Evolutionary conservation across 1,140 invertebrate species (phyloP).

Genomic region (Panagrolaimus sp.): DNA sequence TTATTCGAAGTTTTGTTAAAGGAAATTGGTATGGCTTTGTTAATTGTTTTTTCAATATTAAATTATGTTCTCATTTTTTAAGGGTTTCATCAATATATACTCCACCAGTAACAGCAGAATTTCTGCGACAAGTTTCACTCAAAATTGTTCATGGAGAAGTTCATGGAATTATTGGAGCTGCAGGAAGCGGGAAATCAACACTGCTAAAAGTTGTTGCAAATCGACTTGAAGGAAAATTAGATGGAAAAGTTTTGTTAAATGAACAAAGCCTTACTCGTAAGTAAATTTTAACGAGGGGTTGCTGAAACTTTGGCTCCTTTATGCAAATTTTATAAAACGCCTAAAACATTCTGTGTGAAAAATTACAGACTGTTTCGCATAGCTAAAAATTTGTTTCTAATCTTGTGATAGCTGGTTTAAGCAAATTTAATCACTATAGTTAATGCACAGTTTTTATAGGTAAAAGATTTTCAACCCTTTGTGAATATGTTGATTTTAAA

Average conservation of each 20-base stretch:
- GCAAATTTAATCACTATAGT: background rate
- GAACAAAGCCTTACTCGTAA: constrained; percentile 22
- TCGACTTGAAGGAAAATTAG: constrained; percentile 18
- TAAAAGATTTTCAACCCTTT: constrained; percentile 20
- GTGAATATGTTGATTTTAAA: constrained; percentile 28
- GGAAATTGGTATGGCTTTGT: background rate
- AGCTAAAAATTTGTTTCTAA: too few species aligned
- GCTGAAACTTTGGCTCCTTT: too few species aligned
- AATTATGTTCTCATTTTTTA: background rate
- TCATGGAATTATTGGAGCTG: constrained; percentile 29
- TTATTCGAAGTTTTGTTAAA: background rate
- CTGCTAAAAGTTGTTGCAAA: constrained; percentile 25
- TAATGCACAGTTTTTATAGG: background rate
- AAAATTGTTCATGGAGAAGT: constrained; percentile 26
- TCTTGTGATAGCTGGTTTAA: constrained; percentile 16
- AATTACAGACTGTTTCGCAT: too few species aligned
- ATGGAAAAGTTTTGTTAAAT: constrained; percentile 26
- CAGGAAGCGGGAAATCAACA: constrained; percentile 26
- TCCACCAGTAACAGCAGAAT: constrained; percentile 30
- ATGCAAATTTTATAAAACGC: too few species aligned
- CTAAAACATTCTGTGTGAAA: too few species aligned
- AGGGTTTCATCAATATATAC: constrained; percentile 30
- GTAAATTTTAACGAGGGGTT: too few species aligned
- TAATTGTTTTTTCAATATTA: background rate
- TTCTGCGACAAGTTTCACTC: constrained; percentile 21